phyloP scores from a whole-genome alignment of 2,113 vertebrate genomes.

The Arothron firmamentum region DNA sequence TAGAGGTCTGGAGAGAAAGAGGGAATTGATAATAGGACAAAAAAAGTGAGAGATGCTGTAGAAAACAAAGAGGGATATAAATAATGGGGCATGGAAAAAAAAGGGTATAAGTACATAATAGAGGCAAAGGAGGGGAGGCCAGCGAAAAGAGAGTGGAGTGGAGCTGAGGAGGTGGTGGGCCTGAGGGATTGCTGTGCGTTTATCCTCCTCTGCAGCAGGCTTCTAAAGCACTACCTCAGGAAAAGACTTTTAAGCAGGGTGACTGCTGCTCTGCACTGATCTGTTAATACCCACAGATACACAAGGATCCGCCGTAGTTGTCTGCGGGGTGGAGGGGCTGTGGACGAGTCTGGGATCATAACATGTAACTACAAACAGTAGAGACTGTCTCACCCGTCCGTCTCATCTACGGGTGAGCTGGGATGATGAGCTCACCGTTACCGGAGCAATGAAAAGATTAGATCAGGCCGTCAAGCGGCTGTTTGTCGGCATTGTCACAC shows the following conservation, averaged over 20 bases:
- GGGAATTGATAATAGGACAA: constrained; percentile 42
- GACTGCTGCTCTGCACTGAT: constrained; percentile 65
- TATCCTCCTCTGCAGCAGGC: constrained; percentile 73
- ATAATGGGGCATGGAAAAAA: constrained; percentile 49
- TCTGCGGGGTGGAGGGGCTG: constrained; percentile 22
- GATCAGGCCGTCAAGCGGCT: constrained; percentile 56
- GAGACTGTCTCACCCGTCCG: too few species aligned
- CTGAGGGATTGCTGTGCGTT: constrained; percentile 65
- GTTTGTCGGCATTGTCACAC: constrained; percentile 55
- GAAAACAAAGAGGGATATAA: constrained; percentile 46
- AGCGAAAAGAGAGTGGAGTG: constrained; percentile 41
- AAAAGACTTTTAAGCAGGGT: constrained; percentile 71
- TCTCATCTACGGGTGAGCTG: too few species aligned
- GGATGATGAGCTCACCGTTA: constrained; percentile 34
- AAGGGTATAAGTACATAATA: constrained; percentile 46
- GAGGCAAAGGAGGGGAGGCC: constrained; percentile 30
- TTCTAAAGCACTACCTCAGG: constrained; percentile 74
- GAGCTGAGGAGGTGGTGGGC: constrained; percentile 54
- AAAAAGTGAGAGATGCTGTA: constrained; percentile 37
- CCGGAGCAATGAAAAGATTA: constrained; percentile 71
- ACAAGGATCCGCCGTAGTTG: constrained; percentile 38
- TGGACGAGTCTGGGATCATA: constrained; percentile 34
- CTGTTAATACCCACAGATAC: constrained; percentile 70
- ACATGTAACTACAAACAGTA: not conserved
- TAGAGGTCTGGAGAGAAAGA: constrained; percentile 32